phyloP scores from a whole-genome alignment of 2,797 vertebrate species.

The Lates japonicus region DNA sequence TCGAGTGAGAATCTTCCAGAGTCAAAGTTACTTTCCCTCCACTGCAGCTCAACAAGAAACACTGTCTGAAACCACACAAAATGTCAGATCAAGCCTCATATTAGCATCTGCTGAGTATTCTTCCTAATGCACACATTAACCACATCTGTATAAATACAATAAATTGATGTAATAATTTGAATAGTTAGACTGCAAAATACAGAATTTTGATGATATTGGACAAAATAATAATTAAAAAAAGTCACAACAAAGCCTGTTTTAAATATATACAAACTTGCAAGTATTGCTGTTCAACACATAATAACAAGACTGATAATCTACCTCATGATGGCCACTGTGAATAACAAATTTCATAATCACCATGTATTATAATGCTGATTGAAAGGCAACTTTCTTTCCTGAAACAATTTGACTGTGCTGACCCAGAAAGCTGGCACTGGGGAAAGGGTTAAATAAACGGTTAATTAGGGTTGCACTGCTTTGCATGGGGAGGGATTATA shows the following conservation, averaged over 20 bases:
- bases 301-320: not conserved
- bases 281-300: not conserved
- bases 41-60: not conserved
- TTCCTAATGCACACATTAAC: too few relatives aligned
- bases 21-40: not conserved
- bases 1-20: not conserved
- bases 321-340: not conserved
- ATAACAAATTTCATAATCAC: slow-evolving; percentile 2
- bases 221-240: too few relatives aligned
- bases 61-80: not conserved
- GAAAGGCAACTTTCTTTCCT: slow-evolving; percentile 30
- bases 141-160: too few relatives aligned
- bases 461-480: slow-evolving; percentile 65
- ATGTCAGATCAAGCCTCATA: not conserved
- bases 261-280: not conserved
- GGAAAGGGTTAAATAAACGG: slow-evolving; percentile 56
- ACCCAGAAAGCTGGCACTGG: slow-evolving; percentile 42
- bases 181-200: too few relatives aligned
- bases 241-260: not conserved
- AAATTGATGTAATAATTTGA: too few relatives aligned
- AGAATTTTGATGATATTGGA: too few relatives aligned
- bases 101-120: too few relatives aligned
- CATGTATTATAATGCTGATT: slow-evolving; percentile 6
- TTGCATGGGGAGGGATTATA: slow-evolving; percentile 50
- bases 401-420: slow-evolving; percentile 50